Evolutionary conservation across 2,888 invertebrate genomes (phyloP), one percentile per base, ranked within the genome.

Genomic region (Agrochola litura): DNA sequence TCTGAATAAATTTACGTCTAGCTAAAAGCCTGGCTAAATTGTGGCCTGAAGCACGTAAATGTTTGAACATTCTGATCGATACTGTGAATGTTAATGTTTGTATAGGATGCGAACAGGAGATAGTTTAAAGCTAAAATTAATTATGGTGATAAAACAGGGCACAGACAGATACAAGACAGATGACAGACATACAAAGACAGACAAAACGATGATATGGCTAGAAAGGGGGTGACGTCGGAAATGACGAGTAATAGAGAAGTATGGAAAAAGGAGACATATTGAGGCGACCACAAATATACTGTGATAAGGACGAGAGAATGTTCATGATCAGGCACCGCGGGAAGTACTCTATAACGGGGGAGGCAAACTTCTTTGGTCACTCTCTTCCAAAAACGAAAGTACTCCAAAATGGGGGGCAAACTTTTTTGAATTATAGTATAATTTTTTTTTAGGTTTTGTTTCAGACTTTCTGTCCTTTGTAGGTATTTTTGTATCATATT

Each of bases 21-120:
- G 81, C 81, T 88, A 84, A 89, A 84, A 87, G 87, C 82, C 69
- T 60, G 65, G 63, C 72, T 75, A 81, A 83, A 81, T 81, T 88
- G 66, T 66, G 66, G 64, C 46, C 67, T 49, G 67, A 56, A 73
- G 67, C 61, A 58, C 52, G 60, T 87, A 63, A 84, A 84, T 81
- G 79, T 81, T 88, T 74, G 41, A 84, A 70, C 65, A 66, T 61
- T 58, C 49, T 49, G 65, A 71, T 83, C 83, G 69, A 78, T 85
- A 74, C 12, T 46, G 54, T 70, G 56, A 73, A 61, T 30, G 60
- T 22, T 61, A 37, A 54, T 16, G 72, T 58, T 58, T 58, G 49
- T 12, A 41, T 52, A 52, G n/a, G 22, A 58, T 30, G 37, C 54
- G 14, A 56, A 19, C n/a, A 6, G 14, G 16, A 41, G 25, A 30